These are phyloP conservation scores for Strix occidentalis DNA, from an alignment of 2,797 vertebrate species.

Conservation along the genomic window DNA sequence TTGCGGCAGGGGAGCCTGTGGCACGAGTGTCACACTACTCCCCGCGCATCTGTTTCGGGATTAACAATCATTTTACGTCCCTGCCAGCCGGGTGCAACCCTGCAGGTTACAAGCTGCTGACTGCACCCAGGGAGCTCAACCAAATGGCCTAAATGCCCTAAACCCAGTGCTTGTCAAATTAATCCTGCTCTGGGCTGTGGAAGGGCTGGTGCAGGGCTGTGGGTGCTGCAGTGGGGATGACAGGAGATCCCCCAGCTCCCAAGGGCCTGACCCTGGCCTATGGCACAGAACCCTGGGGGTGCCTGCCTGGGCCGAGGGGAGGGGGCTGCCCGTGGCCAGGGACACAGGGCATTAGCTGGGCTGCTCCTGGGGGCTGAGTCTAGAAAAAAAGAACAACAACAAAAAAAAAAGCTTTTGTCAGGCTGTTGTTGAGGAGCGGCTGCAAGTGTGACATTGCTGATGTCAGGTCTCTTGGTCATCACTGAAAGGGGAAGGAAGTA, in stretches of 20 bases:
- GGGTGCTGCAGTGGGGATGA: background rate
- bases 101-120: background rate
- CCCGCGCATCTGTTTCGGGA: background rate
- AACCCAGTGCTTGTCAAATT: background rate
- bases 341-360: background rate
- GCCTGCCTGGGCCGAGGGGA: background rate
- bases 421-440: background rate
- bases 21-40: background rate
- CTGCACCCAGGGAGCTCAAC: background rate
- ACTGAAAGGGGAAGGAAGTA: slow-evolving; percentile 36
- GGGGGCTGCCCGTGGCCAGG: rapidly evolving
- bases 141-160: background rate
- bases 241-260: background rate
- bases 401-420: background rate
- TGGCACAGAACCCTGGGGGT: background rate
- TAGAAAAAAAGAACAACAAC: too few relatives aligned
- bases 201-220: background rate
- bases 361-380: background rate
- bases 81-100: background rate
- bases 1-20: background rate
- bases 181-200: background rate
- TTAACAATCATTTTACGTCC: background rate
- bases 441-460: background rate
- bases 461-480: background rate
- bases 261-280: background rate